Base-by-base conservation (phyloP, 2,888 invertebrate species). In the Cotesia congregata region DNA sequence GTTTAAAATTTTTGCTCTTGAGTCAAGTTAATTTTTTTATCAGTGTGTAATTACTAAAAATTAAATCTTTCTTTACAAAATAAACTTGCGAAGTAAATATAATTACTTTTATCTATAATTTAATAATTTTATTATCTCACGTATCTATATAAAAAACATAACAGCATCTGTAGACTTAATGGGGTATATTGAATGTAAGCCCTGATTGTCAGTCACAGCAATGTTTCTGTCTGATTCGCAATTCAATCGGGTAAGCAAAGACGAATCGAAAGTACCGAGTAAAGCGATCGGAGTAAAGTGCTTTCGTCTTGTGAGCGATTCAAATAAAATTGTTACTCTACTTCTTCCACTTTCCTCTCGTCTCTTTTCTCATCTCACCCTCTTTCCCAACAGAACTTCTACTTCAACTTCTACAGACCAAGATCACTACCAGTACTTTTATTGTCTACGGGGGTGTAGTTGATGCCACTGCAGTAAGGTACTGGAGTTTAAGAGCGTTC, bases 101-200 rank as follows among this genome's bases (percentile, higher is more conserved):
- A 30, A 30, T 30, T 2, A 4, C 2, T 30, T 30, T 3, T 30
- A 30, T 30, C 30, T 30, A 3, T 30, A 30, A 30, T 30, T 30
- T 3, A 30, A 30, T 30, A 3, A 30, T 30, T 30, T 30, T 30
- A 30, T 20, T n/a, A 62, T 15, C 62, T 30, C 50, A 38, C 15
- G 9, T 6, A 67, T 74, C 75, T 67, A 30, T 30, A 30, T 30
- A 74, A 67, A 77, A 76, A 78, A 80, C 79, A 81, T 80, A 80
- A 81, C 80, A 76, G 79, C 78, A 76, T 80, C 74, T 75, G 75
- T 78, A 75, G 79, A 77, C 79, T 80, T 76, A 73, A 72, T 78
- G 76, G 75, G 60, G n/a, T 15, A 15, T 64, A 76, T 80, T 76
- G 72, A 76, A 64, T 78, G 74, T 40, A 80, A 80, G 80, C 75